phyloP scores from a whole-genome alignment of 1,140 invertebrate species.

The Drosophila mauritiana region DNA sequence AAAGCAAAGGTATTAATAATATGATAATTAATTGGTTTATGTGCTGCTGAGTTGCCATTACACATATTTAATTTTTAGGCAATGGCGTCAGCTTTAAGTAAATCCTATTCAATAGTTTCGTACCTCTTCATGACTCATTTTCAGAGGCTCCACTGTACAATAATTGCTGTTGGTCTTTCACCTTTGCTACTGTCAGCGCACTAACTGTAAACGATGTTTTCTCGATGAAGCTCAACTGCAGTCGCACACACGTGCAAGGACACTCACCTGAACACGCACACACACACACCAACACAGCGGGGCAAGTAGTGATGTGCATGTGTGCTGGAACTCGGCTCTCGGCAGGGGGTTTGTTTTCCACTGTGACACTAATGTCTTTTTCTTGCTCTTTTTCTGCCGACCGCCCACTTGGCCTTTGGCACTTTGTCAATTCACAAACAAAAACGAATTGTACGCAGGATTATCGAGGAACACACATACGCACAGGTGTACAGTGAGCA shows the following conservation, averaged over 20 bases:
- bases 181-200: slow-evolving; percentile 55
- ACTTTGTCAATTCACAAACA: slow-evolving; percentile 76
- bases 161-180: slow-evolving; percentile 60
- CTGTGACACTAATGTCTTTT: slow-evolving; percentile 68
- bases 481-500: slow-evolving; percentile 9
- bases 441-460: slow-evolving; percentile 65
- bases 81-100: neutral
- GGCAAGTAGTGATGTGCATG: neutral
- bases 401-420: slow-evolving; percentile 58
- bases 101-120: neutral
- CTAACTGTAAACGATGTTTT: slow-evolving; percentile 74
- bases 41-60: no score
- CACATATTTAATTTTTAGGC: no score
- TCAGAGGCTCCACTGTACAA: slow-evolving; percentile 1
- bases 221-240: slow-evolving; percentile 58
- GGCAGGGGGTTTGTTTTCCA: slow-evolving; percentile 53
- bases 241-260: slow-evolving; percentile 9
- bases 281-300: slow-evolving; percentile 4
- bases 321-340: neutral
- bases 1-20: no score
- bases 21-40: no score
- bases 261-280: neutral
- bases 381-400: slow-evolving; percentile 61
- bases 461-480: slow-evolving; percentile 37
- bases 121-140: neutral